Base-by-base conservation (phyloP, 2,797 vertebrate species). In the Triplophysa bombifrons region DNA sequence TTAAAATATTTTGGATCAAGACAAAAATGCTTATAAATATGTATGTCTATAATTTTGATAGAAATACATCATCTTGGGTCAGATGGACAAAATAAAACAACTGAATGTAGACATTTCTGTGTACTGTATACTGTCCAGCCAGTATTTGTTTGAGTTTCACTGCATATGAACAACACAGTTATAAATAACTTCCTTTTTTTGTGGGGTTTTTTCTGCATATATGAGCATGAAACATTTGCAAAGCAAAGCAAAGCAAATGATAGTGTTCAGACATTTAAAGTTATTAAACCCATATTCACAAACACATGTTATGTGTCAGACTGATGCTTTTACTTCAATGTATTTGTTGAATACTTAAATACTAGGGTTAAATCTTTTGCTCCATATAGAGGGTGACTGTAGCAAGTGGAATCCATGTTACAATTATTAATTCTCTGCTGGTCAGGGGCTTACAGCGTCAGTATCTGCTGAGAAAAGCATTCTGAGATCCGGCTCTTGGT, bases 381-480 rank as follows among this genome's bases (percentile, higher is more conserved):
- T 72, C 34, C 50, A 79, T 72, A 72, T 34, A 66, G 61, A 79
- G 20, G 48, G 61, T 72, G 77, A 56, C 69, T 79, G 77, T 20
- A 58, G 77, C 77, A 79, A 79, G 69, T 22, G 60, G 50, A 79
- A 72, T 46, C 50, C 69, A 66, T 79, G 77, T 79, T 66, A 79
- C 77, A 79, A 66, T 79, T 72, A 79, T 79, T 65, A 79, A 79
- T 72, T 79, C 69, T 79, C 61, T 66, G 77, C 77, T 72, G 69
- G 77, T 72, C 77, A 79, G 65, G 56, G 70, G 69, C 61, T 79
- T 72, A 79, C 61, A 79, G 77, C 69, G 13, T 66, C 69, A 46
- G 53, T 72, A 79, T 82, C 74, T 78, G 81, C 76, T 78, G 70
- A 78, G 69, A 82, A 38, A 78, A 66, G 73, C 66, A 72, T 72